Evolutionary conservation across 2,797 vertebrate species (phyloP), one percentile per base, ranked within the genome.

Genomic region (Eulemur mongoz): DNA sequence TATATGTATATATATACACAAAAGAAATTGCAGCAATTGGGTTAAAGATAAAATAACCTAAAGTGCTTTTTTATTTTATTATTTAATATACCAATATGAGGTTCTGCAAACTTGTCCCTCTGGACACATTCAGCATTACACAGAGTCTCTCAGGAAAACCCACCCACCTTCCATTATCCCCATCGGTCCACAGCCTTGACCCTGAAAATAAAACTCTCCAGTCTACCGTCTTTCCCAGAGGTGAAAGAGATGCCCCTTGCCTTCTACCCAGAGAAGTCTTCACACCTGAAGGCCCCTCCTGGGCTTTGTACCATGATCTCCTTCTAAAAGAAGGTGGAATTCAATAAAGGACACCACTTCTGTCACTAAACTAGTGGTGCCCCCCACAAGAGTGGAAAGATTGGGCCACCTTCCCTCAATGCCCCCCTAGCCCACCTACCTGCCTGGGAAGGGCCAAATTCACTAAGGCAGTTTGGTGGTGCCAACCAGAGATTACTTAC

Each of bases 41-140:
- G 98, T 98, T 98, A 98, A 98, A 98, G 98, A 98, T 96, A 99
- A 99, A 98, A 98, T 98, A 98, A 99, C 98, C 98, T 99, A 99
- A 99, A 99, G 99, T 99, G 99, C 99, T 98, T 99, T 98, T 98
- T 97, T 89, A 92, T 92, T 98, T 96, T 97, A 97, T 98, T 98
- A 98, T 98, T 98, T 97, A 97, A 98, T 97, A 98, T 98, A 98
- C 97, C 98, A 97, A 98, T 96, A 98, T 98, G 98, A 98, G 98
- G 98, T 98, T 98, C 98, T 98, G 98, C 92, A 0, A 98, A 98
- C 97, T 98, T 93, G 97, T 98, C 97, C 97, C 97, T 97, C 95
- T 96, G 98, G 98, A 98, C 97, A 98, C 98, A 98, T 97, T 96
- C 96, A 98, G 97, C 97, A 88, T 98, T 93, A 97, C 91, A 97